Conservation (phyloP, 30 jellyfish, hydroid and myxozoan genomes). For the Aurelia sp. region DNA sequence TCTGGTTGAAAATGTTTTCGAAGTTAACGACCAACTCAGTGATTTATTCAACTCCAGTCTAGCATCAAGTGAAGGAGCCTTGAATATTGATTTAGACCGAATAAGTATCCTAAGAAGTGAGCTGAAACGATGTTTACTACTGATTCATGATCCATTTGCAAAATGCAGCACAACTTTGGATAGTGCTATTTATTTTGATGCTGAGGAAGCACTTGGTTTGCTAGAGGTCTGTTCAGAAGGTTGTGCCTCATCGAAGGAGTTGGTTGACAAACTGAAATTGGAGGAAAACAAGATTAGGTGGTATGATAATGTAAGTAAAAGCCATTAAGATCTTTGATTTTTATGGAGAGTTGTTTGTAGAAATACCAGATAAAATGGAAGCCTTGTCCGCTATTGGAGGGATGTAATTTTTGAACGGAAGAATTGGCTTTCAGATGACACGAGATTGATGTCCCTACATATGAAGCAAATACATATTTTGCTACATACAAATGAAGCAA, state of each 20-base stretch:
- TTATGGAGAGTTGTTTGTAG: too few relatives aligned
- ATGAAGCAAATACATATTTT: too few relatives aligned
- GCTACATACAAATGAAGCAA: too few relatives aligned
- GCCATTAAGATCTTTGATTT: too few relatives aligned
- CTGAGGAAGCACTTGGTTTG: constrained; percentile 62
- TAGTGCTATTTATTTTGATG: constrained; percentile 32
- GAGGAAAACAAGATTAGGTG: constrained; percentile 68
- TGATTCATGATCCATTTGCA: constrained; percentile 52
- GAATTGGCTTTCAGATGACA: too few relatives aligned
- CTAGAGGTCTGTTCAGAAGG: constrained; percentile 77
- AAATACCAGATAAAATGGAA: too few relatives aligned
- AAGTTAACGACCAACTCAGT: constrained; percentile 35
- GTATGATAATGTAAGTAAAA: constrained; percentile 73
- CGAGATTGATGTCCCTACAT: too few relatives aligned
- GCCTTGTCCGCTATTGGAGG: too few relatives aligned
- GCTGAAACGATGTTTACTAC: constrained; percentile 61
- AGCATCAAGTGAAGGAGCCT: constrained; percentile 32
- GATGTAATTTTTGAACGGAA: too few relatives aligned
- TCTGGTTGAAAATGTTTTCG: constrained; percentile 43
- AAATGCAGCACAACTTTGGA: constrained; percentile 46
- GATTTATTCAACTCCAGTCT: constrained; percentile 48
- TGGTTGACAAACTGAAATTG: constrained; percentile 17
- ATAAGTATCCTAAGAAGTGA: constrained; percentile 23
- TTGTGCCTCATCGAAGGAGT: constrained; percentile 7
- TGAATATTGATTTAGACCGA: constrained; percentile 60